Evolutionary conservation across 2,797 vertebrate genomes (phyloP).

Genomic region (Sebastiscus albofasciatus): DNA sequence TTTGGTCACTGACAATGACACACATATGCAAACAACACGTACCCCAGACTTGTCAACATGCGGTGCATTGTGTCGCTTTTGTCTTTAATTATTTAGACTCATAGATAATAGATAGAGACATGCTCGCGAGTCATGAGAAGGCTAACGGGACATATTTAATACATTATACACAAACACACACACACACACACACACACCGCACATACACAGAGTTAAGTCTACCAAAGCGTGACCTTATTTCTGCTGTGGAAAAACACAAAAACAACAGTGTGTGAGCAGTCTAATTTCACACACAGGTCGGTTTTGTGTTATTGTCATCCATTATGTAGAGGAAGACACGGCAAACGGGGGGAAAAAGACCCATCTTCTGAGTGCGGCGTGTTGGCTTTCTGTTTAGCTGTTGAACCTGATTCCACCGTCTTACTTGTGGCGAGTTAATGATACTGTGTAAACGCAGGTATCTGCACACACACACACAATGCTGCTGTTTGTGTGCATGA

Average conservation of each 20-base stretch:
- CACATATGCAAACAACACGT: slow-evolving; percentile 45
- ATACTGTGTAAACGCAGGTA: background rate
- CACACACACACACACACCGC: background rate
- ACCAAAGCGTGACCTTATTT: slow-evolving; percentile 63
- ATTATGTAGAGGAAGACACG: slow-evolving; percentile 59
- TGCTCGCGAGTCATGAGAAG: slow-evolving; percentile 77
- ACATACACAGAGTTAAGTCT: slow-evolving; percentile 27
- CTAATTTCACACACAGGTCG: slow-evolving; percentile 46
- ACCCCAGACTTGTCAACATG: slow-evolving; percentile 69
- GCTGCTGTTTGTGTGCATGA: slow-evolving; percentile 14
- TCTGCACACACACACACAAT: background rate
- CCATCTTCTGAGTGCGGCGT: background rate
- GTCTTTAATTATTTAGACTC: slow-evolving; percentile 79
- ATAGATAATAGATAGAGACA: slow-evolving; percentile 81
- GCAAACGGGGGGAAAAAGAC: slow-evolving; percentile 29
- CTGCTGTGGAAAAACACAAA: slow-evolving; percentile 53
- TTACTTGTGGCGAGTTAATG: background rate
- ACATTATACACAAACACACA: slow-evolving; percentile 64
- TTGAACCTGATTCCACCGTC: slow-evolving; percentile 5
- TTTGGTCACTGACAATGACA: slow-evolving; percentile 37
- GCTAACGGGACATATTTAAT: slow-evolving; percentile 74
- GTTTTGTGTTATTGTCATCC: slow-evolving; percentile 57
- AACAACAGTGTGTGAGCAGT: slow-evolving; percentile 35
- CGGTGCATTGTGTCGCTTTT: slow-evolving; percentile 71
- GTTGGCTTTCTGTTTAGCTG: slow-evolving; percentile 6